Conservation (phyloP, 30 jellyfish, hydroid and myxozoan species). For the Hydractinia echinata region DNA sequence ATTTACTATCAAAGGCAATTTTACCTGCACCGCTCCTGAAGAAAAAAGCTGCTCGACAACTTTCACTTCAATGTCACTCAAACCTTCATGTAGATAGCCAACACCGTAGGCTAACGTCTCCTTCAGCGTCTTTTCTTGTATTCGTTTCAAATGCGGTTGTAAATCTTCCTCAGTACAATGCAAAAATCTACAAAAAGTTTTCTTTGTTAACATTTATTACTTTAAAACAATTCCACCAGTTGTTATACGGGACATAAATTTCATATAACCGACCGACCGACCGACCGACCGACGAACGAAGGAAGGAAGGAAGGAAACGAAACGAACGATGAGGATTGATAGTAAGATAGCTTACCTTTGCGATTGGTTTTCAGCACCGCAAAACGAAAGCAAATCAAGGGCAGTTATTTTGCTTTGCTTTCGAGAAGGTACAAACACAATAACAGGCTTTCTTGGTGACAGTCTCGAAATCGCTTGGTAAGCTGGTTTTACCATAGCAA, state of each 20-base stretch:
- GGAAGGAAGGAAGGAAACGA: neutral
- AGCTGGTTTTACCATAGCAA: slow-evolving; percentile 92
- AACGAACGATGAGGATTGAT: neutral
- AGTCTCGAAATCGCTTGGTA: slow-evolving; percentile 68
- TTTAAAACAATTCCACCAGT: too few relatives aligned
- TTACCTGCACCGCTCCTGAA: slow-evolving; percentile 93
- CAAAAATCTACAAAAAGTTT: slow-evolving; percentile 42
- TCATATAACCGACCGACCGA: too few relatives aligned
- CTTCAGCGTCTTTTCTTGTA: slow-evolving; percentile 76
- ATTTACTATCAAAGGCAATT: neutral
- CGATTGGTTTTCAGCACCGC: slow-evolving; percentile 95
- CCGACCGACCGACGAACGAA: neutral
- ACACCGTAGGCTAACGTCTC: slow-evolving; percentile 93
- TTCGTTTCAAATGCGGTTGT: slow-evolving; percentile 82
- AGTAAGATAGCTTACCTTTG: slow-evolving; percentile 50
- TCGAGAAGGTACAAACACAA: slow-evolving; percentile 86
- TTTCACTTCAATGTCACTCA: slow-evolving; percentile 72
- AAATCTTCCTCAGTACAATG: slow-evolving; percentile 89
- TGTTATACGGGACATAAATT: too few relatives aligned
- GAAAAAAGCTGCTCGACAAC: slow-evolving; percentile 81
- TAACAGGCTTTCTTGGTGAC: slow-evolving; percentile 82
- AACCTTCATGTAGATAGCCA: slow-evolving; percentile 95
- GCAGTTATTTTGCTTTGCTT: slow-evolving; percentile 78
- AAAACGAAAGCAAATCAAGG: slow-evolving; percentile 69
- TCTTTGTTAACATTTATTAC: too few relatives aligned